phyloP scores from a whole-genome alignment of 2,113 vertebrate genomes.

The Eurystomus gularis region DNA sequence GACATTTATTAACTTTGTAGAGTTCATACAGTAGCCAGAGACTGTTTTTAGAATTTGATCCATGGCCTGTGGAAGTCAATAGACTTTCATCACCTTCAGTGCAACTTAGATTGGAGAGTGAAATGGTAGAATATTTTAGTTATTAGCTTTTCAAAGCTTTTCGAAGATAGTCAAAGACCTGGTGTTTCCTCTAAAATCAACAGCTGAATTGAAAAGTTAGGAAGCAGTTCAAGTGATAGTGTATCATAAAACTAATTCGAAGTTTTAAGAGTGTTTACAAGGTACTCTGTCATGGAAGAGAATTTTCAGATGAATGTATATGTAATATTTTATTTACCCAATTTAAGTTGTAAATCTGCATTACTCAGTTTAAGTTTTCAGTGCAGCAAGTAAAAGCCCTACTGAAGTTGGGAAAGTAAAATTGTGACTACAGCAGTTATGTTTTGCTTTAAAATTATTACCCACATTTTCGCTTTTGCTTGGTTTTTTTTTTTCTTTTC shows the following conservation, averaged over 20 bases:
- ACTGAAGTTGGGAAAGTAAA: not conserved
- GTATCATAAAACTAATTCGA: not conserved
- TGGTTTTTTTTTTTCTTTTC: not conserved
- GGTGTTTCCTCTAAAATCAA: not conserved
- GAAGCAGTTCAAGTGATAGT: not conserved
- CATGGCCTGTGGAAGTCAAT: conserved; percentile 33
- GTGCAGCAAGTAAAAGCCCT: not conserved
- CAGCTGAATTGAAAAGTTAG: not conserved
- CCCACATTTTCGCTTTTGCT: not conserved
- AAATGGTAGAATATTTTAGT: conserved; percentile 13
- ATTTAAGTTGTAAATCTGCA: not conserved
- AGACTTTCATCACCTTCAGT: conserved; percentile 32
- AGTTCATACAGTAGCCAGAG: conserved; percentile 15
- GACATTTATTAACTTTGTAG: conserved; percentile 60
- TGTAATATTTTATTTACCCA: not conserved
- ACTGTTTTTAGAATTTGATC: conserved; percentile 51
- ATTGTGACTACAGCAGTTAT: not conserved
- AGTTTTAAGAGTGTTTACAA: not conserved
- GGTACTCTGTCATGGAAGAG: not conserved
- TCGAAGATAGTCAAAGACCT: not conserved
- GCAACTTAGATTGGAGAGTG: not conserved
- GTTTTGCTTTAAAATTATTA: not conserved
- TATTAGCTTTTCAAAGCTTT: conserved; percentile 39
- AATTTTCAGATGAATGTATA: not conserved
- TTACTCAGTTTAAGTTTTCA: not conserved